A percentile compares a stretch with the other conserved stretches of the same genome.
Conservation (phyloP, 2,113 vertebrate genomes). For the Galemys pyrenaicus region DNA sequence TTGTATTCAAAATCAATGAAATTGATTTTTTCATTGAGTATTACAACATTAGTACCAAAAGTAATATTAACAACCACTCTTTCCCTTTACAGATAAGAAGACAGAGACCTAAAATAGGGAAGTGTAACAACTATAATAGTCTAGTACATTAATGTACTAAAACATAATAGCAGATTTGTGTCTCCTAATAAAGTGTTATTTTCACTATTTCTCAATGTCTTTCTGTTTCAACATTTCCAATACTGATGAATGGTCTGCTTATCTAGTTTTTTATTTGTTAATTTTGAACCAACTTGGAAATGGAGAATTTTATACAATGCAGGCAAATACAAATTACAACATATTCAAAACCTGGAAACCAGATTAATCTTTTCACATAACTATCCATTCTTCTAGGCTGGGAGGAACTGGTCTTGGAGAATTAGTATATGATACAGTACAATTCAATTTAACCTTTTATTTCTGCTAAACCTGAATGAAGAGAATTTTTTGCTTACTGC, state of each 20-base stretch:
- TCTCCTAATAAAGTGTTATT: neutral
- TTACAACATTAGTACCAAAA: neutral
- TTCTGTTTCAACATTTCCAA: neutral
- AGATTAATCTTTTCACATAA: conserved; percentile 28
- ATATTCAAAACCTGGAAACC: neutral
- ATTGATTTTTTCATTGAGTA: neutral
- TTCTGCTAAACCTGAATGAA: neutral
- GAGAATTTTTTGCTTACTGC: neutral
- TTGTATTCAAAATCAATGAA: neutral
- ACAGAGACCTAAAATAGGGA: neutral
- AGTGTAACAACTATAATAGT: neutral
- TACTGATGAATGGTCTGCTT: neutral
- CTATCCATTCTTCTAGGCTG: neutral
- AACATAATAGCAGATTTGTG: neutral
- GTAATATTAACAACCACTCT: neutral
- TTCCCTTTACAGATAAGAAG: neutral
- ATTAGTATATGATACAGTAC: neutral
- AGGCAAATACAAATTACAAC: neutral
- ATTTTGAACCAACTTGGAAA: conserved; percentile 22
- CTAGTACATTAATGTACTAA: neutral
- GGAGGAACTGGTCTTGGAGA: neutral
- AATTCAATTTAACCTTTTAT: neutral
- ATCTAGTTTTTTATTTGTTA: conserved; percentile 32
- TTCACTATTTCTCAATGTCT: neutral
- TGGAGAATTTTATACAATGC: neutral